Conservation (phyloP, 2,113 vertebrate genomes). For the Poecile atricapillus region DNA sequence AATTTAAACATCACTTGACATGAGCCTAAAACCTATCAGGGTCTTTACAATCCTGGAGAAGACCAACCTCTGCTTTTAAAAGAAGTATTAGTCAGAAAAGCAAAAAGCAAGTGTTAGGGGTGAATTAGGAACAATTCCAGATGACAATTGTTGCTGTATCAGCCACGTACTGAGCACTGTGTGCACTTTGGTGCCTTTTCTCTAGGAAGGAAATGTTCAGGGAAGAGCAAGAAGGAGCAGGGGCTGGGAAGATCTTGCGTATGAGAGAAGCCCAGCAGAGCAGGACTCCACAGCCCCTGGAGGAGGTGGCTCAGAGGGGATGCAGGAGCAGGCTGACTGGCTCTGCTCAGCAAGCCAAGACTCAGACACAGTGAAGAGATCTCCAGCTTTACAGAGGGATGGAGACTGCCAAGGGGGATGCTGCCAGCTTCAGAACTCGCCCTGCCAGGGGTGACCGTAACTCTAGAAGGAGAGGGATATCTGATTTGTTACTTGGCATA, state of each 20-base stretch:
- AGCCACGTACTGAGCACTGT: rapidly evolving
- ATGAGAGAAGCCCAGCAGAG: rapidly evolving
- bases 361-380: neutral
- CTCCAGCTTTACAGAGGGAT: neutral
- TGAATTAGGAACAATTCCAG: neutral
- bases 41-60: neutral
- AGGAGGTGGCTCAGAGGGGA: neutral
- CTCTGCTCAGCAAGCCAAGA: neutral
- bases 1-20: neutral
- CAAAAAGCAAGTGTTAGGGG: neutral
- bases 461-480: neutral
- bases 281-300: neutral
- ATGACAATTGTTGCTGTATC: neutral
- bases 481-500: constrained; percentile 11
- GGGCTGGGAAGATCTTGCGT: neutral
- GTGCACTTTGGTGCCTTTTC: neutral
- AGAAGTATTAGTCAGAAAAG: neutral
- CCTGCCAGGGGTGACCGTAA: neutral
- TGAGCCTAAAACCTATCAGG: neutral
- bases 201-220: neutral
- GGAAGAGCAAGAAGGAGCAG: neutral
- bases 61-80: neutral
- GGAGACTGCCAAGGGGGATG: neutral
- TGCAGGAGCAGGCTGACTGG: neutral
- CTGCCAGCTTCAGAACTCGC: neutral